Evolutionary conservation across 2,888 invertebrate species (phyloP), one percentile per base, ranked within the genome.

Genomic region (Mimas tiliae): DNA sequence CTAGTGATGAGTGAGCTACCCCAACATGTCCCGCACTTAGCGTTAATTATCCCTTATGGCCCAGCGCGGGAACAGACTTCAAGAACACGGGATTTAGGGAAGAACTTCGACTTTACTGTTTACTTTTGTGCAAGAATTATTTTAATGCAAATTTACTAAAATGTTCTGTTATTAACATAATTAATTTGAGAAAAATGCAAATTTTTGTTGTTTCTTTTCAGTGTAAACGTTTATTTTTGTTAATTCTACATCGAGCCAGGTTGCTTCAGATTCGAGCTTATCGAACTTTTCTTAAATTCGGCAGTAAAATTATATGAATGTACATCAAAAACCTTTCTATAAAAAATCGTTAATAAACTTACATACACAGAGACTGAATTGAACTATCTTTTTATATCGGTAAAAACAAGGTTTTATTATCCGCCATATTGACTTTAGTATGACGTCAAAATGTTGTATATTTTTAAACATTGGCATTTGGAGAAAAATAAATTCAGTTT

Each of bases 11-110:
- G 53, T 53, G 33, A 16, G 55, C 34, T 34, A 34, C 19, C n/a
- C 33, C 53, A 34, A 34, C 34, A 12, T 16, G 38, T 58, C 19
- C 58, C 58, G 38, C 19, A 58, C 19, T 58, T 42, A 58, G 58
- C 58, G 16, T 38, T 58, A 58, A 58, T 58, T 58, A 58, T 19
- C 58, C 42, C 12, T 58, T 38, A 11, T 38, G 19, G 42, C 58
- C 38, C 19, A n/a, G 12, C 42, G 42, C 58, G 6, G 58, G 58
- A 38, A 19, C 58, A 16, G 9, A 58, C 12, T 58, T 42, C 42
- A 58, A 58, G 58, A 58, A 38, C 9, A 3, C 19, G 58, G 58
- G 55, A 55, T 55, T 55, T 55, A 6, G 42, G 6, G 19, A 19
- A 42, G 12, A 38, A 38, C 38, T 16, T 16, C 42, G 12, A 12